Evolutionary conservation across 1,140 invertebrate genomes (phyloP).

Genomic region (Thaumatotibia leucotreta): DNA sequence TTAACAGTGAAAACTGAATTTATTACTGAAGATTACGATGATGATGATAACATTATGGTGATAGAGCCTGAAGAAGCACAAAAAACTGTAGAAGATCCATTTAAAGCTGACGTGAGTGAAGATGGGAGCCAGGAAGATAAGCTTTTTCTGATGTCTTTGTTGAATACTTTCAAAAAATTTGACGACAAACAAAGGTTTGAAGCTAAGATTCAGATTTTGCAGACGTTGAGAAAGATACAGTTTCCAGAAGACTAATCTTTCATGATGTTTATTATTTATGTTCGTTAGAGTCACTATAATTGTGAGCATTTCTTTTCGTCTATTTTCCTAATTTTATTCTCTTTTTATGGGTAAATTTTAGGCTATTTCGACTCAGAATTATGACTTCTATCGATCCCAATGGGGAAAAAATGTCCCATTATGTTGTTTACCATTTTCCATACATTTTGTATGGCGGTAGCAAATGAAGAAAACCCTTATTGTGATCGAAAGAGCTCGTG

Average conservation of each 20-base stretch:
- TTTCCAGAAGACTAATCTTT: conserved; percentile 7
- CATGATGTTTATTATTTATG: no score
- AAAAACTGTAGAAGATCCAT: conserved; percentile 12
- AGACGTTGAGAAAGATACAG: conserved; percentile 26
- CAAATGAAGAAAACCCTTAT: no score
- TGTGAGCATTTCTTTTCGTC: no score
- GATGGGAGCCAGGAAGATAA: conserved; percentile 36
- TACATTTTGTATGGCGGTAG: no score
- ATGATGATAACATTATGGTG: conserved; percentile 7
- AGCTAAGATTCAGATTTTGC: conserved; percentile 40
- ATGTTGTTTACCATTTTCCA: no score
- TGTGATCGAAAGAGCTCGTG: no score
- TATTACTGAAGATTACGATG: conserved; percentile 14
- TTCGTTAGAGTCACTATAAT: no score
- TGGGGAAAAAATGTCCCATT: no score
- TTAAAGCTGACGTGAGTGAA: conserved; percentile 22
- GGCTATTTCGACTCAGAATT: no score
- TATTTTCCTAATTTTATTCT: no score
- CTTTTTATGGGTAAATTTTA: no score
- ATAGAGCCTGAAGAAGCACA: neutral
- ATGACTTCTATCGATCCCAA: no score
- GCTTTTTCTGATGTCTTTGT: conserved; percentile 37
- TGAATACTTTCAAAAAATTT: conserved; percentile 35
- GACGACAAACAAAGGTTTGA: conserved; percentile 35
- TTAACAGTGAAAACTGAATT: conserved; percentile 2